Conservation (phyloP, 2,888 invertebrate genomes). For the Notodonta ziczac region DNA sequence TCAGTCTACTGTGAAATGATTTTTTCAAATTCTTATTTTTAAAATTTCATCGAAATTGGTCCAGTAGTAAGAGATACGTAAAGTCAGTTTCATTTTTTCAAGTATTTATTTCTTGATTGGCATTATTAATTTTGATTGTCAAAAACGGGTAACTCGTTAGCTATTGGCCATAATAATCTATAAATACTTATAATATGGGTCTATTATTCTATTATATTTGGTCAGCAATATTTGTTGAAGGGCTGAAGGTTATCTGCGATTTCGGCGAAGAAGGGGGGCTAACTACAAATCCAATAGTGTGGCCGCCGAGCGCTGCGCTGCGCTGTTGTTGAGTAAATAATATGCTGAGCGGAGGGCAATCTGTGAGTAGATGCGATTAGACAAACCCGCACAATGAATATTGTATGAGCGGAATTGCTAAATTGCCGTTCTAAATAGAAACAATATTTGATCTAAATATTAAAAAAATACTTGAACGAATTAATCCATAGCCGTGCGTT, state of each 20-base stretch:
- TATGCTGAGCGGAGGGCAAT: not conserved
- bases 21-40: too few species aligned
- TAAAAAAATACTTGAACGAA: not conserved
- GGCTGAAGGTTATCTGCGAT: not conserved
- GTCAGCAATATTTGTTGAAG: not conserved
- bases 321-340: not conserved
- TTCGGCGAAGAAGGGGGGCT: not conserved
- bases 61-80: too few species aligned
- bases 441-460: not conserved
- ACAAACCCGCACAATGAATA: not conserved
- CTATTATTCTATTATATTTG: too few species aligned
- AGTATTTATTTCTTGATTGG: not conserved
- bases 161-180: not conserved
- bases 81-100: too few species aligned
- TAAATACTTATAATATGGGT: not conserved
- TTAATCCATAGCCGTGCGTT: too few species aligned
- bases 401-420: slow-evolving; percentile 2
- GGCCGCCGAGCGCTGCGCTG: not conserved
- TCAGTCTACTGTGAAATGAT: too few species aligned
- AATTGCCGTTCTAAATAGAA: not conserved
- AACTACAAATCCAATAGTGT: not conserved
- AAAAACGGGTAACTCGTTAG: not conserved
- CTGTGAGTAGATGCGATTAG: not conserved
- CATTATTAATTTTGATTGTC: not conserved
- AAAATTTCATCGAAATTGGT: too few species aligned